phyloP scores from a whole-genome alignment of 2,113 vertebrate genomes.

The Anoura caudifer region DNA sequence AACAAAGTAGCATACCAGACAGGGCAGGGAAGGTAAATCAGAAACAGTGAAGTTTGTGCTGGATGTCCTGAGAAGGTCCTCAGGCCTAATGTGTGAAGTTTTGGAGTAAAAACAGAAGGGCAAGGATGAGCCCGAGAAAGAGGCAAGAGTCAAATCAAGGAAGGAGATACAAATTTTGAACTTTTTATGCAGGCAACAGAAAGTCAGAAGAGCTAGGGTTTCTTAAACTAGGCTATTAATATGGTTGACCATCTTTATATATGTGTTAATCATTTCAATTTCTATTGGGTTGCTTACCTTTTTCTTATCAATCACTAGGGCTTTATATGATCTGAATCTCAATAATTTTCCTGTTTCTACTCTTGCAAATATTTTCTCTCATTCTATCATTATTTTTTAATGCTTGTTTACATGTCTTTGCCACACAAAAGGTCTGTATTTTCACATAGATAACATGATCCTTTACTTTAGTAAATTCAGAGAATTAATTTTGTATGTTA shows the following conservation, averaged over 20 bases:
- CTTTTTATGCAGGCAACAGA: not conserved
- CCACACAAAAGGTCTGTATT: not conserved
- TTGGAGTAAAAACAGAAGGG: not conserved
- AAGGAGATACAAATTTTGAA: not conserved
- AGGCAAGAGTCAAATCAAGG: not conserved
- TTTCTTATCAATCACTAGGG: not conserved
- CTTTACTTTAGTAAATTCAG: not conserved
- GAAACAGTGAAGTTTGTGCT: not conserved
- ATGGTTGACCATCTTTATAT: not conserved
- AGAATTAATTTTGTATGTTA: not conserved
- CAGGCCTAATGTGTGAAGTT: not conserved
- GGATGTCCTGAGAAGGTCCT: not conserved
- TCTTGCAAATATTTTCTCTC: not conserved
- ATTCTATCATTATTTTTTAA: not conserved
- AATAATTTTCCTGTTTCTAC: not conserved
- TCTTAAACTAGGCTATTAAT: not conserved
- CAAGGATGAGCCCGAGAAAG: not conserved
- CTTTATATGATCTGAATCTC: not conserved
- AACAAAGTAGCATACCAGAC: not conserved
- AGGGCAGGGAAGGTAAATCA: not conserved
- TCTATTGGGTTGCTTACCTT: not conserved
- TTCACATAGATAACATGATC: not conserved
- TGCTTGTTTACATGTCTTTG: not conserved
- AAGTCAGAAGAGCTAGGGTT: not conserved
- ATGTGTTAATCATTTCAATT: not conserved